Evolutionary conservation across 2,797 vertebrate genomes (phyloP), one percentile per base, ranked within the genome.

Genomic region (Balearica regulorum): DNA sequence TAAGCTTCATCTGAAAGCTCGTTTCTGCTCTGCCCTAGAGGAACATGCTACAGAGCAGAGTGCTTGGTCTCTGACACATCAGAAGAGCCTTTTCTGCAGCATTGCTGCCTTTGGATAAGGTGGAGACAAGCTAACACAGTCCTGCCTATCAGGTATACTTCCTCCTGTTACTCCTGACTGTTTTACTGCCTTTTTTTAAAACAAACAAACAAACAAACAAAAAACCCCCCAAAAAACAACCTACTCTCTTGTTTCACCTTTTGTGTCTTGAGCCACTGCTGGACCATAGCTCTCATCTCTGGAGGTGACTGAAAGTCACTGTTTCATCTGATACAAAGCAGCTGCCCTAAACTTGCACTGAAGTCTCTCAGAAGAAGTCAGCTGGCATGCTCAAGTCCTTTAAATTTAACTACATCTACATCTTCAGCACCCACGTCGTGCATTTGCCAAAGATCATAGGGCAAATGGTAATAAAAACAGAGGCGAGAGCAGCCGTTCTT

Each of bases 1-100:
- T 58, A 66, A 94, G 86, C 89, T 87, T 85, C 83, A 90, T 89
- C 73, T 94, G 90, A 96, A 84, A 90, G 93, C 93, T 93, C 3
- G 0, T 84, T 86, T 60, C 77, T 86, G 85, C 88, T 94, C 83
- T 94, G 94, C 90, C 94, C 86, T 43, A 90, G 94, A 96, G 94
- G 89, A 92, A 64, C 58, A 93, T 3, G 44, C 72, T 77, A 90
- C 82, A 73, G 92, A 94, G 85, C 6, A 71, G 83, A 93, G 91
- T 51, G 87, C 90, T 83, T 66, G 88, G 88, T 94, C 90, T 96
- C 93, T 89, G 90, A 96, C 94, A 96, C 95, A 95, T 95, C 92
- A 94, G 41, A 97, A 64, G 78, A 89, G 89, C 61, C 65, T 95
- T 54, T 95, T 83, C 93, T 84, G 90, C 95, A 95, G 88, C 77